Percentiles rank a stretch among this genome's conserved stretches.
Conservation (phyloP, 1,140 invertebrate species). For the Temnothorax nylanderi region DNA sequence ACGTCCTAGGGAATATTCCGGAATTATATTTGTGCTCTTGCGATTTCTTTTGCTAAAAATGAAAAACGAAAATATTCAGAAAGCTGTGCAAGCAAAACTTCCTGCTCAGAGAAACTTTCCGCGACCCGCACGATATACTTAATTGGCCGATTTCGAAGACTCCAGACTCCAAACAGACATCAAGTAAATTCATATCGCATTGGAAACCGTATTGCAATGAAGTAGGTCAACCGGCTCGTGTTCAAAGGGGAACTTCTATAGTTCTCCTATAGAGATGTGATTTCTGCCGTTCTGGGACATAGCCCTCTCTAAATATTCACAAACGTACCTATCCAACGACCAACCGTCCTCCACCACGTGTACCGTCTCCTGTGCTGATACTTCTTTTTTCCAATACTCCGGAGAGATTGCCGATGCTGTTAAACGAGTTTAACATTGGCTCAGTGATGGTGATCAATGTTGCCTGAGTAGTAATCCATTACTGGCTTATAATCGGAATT, state of each 20-base stretch:
- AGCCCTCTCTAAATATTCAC: slow-evolving; percentile 50
- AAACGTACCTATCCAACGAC: slow-evolving; percentile 12
- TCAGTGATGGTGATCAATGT: neutral
- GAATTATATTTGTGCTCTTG: neutral
- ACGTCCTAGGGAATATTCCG: neutral
- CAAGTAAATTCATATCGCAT: slow-evolving; percentile 67
- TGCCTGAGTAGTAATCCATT: neutral
- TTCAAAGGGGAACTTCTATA: slow-evolving; percentile 73
- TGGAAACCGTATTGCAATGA: slow-evolving; percentile 73
- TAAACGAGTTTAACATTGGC: slow-evolving; percentile 6
- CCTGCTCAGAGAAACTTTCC: neutral
- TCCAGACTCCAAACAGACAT: slow-evolving; percentile 55
- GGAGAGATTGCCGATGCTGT: slow-evolving; percentile 30
- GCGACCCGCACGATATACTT: slow-evolving; percentile 65
- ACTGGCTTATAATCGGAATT: neutral
- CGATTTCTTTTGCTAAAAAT: neutral
- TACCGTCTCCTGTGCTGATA: neutral
- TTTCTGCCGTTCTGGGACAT: slow-evolving; percentile 69
- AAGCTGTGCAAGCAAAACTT: neutral
- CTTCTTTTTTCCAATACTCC: slow-evolving; percentile 18
- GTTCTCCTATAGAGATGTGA: slow-evolving; percentile 61
- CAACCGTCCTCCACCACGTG: neutral
- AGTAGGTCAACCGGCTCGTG: slow-evolving; percentile 78
- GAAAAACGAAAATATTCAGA: neutral
- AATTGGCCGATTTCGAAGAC: slow-evolving; percentile 73